These are phyloP conservation scores for Cataglyphis rosenhaueri DNA, from an alignment of 2,888 invertebrate genomes.

Conservation along the genomic window DNA sequence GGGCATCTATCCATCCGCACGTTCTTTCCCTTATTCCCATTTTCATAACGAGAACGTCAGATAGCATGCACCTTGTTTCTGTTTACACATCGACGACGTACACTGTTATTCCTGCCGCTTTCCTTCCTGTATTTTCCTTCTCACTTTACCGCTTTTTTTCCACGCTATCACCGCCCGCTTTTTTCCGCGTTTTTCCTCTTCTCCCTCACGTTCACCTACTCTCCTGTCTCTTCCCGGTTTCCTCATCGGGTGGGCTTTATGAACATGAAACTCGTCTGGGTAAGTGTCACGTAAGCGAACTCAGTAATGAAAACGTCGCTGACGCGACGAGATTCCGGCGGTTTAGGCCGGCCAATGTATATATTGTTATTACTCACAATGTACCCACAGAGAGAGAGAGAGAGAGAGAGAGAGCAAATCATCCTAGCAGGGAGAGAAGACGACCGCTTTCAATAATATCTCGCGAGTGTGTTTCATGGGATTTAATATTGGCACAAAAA, in stretches of 20 bases:
- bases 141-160: constrained; percentile 29
- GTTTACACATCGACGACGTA: constrained; percentile 34
- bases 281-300: constrained; percentile 45
- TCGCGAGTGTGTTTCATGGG: constrained; percentile 20
- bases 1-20: constrained; percentile 44
- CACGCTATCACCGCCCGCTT: constrained; percentile 26
- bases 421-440: constrained; percentile 22
- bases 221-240: not conserved
- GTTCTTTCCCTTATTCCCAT: constrained; percentile 22
- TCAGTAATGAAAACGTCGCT: constrained; percentile 53
- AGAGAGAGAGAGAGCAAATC: constrained; percentile 17
- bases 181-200: constrained; percentile 19
- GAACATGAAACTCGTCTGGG: constrained; percentile 34
- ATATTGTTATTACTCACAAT: constrained; percentile 43
- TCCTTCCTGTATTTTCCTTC: constrained; percentile 40
- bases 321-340: constrained; percentile 46
- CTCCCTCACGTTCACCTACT: not conserved
- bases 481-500: not conserved
- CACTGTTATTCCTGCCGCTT: constrained; percentile 39
- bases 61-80: constrained; percentile 42
- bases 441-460: constrained; percentile 41
- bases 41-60: constrained; percentile 41
- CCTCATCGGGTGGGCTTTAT: constrained; percentile 37
- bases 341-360: constrained; percentile 30
- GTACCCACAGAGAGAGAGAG: constrained; percentile 10